Conservation (phyloP, 2,888 invertebrate species). For the Dinocampus coccinellae region DNA sequence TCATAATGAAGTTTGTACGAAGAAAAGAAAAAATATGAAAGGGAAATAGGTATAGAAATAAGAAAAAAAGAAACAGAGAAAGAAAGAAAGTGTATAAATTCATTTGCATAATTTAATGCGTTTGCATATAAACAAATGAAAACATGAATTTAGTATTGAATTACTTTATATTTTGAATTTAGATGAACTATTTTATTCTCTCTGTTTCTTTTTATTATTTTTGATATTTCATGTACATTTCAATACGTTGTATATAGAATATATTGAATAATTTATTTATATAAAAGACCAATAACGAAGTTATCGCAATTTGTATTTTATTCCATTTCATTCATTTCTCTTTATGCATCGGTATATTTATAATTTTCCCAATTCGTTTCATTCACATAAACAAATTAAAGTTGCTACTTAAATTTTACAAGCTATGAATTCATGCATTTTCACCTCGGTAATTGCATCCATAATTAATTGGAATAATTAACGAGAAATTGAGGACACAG, state of each 20-base stretch:
- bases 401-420: conserved; percentile 15
- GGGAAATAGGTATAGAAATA: background rate
- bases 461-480: conserved; percentile 27
- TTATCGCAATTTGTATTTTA: conserved; percentile 2
- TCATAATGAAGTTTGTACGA: conserved; percentile 10
- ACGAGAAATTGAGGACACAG: conserved; percentile 17
- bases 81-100: background rate
- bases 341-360: background rate
- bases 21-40: background rate
- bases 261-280: background rate
- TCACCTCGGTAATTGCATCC: conserved; percentile 24
- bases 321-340: background rate
- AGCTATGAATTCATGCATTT: conserved; percentile 26
- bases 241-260: background rate
- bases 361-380: background rate
- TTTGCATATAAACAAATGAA: conserved; percentile 25
- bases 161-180: conserved; percentile 19
- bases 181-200: background rate
- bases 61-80: conserved; percentile 8
- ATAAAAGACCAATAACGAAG: conserved; percentile 26
- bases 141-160: conserved; percentile 19
- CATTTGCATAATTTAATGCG: conserved; percentile 1
- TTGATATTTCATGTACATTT: background rate
- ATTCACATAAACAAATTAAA: conserved; percentile 9
- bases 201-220: background rate